Evolutionary conservation across 2,113 vertebrate species (phyloP).

Genomic region (Microtus oregoni): DNA sequence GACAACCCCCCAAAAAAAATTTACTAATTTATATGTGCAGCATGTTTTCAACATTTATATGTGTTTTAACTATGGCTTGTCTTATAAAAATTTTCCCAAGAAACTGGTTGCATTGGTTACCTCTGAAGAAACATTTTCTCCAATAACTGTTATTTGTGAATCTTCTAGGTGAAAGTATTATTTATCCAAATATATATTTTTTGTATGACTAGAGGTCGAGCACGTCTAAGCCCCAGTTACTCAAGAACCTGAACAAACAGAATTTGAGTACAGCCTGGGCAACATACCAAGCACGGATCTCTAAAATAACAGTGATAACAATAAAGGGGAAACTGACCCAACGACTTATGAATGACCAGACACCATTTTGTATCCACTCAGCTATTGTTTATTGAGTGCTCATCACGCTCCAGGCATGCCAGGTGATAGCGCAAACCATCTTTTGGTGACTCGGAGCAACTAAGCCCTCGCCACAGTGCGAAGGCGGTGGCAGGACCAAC

Average conservation of each 20-base stretch:
- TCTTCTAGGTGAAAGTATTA: not conserved
- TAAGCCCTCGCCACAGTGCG: not conserved
- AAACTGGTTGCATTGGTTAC: slow-evolving; percentile 16
- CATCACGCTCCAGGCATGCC: not conserved
- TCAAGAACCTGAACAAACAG: not conserved
- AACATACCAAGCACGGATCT: not conserved
- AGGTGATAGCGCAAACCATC: not conserved
- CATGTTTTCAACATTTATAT: not conserved
- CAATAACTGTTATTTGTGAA: slow-evolving; percentile 5
- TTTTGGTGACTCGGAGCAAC: not conserved
- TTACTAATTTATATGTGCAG: not conserved
- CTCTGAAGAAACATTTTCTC: not conserved
- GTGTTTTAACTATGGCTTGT: slow-evolving; percentile 13
- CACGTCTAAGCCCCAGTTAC: not conserved
- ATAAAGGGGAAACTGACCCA: not conserved
- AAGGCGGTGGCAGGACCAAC: not conserved
- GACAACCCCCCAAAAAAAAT: not conserved
- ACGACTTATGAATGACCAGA: not conserved
- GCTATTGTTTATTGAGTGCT: not conserved
- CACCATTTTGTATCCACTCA: not conserved
- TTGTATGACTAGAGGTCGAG: not conserved
- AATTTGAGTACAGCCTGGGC: not conserved
- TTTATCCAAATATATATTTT: not conserved
- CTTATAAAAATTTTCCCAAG: slow-evolving; percentile 11
- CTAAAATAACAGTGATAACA: not conserved